Evolutionary conservation across 2,113 vertebrate genomes (phyloP), one percentile per base, ranked within the genome.

Genomic region (Oxyura jamaicensis): DNA sequence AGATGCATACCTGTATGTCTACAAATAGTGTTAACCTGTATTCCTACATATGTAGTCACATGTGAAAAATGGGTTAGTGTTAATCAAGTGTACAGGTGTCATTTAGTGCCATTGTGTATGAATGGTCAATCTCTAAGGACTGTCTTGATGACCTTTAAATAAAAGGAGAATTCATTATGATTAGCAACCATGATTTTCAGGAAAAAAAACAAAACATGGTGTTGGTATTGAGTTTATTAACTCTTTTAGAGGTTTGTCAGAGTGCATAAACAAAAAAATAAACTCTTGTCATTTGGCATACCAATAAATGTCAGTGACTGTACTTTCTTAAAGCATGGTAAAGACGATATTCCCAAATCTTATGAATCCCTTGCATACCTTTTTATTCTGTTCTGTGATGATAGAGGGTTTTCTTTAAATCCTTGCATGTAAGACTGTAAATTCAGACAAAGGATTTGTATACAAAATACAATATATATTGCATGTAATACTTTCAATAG

Each of bases 401-500:
- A 75, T 25, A 75, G 39, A 81, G 5, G 2, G 0, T 67, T 90
- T 90, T 71, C 63, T 88, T 90, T 78, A 93, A 56, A 71, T 72
- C 73, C 69, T 74, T 92, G 22, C 46, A 25, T 75, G 77, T 88
- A 95, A 95, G 91, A 67, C 56, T 75, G 19, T 55, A 87, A 89
- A 91, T 85, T 92, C 74, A 66, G 83, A 78, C 56, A 75, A 73
- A 75, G 86, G 86, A 95, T 95, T 97, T 95, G 58, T 95, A 22
- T 82, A 48, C 35, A 87, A 87, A 96, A 72, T 33, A 62, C 29
- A 33, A 58, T 81, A 87, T 93, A 95, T 93, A 68, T 33, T 42
- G 33, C 33, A 65, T 42, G 13, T 87, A 82, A 84, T 92, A 5
- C 55, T 78, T 82, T 69, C 33, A 26, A 53, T 65, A 93, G 75